These are phyloP conservation scores for Buathra laborator DNA, from an alignment of 2,888 invertebrate species.

Conservation along the genomic window DNA sequence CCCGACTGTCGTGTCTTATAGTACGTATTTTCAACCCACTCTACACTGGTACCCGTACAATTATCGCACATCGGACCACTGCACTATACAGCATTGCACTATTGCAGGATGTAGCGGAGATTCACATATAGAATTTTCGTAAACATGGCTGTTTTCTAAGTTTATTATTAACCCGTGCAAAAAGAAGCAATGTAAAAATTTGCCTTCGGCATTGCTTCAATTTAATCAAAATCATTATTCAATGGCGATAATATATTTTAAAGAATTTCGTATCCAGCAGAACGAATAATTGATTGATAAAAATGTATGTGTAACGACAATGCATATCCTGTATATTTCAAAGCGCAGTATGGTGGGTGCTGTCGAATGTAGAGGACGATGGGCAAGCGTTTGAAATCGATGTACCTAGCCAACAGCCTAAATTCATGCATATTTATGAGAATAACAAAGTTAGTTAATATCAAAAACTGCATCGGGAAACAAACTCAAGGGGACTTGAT, in stretches of 20 bases:
- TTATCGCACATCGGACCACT: not conserved
- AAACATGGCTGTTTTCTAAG: not conserved
- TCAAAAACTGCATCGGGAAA: slow-evolving; percentile 32
- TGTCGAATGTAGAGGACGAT: not conserved
- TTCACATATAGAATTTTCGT: not conserved
- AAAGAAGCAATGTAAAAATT: too few species aligned
- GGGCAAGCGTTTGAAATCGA: slow-evolving; percentile 1
- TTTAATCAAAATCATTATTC: too few species aligned
- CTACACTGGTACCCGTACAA: not conserved
- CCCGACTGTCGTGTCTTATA: slow-evolving; percentile 27
- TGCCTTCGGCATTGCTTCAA: too few species aligned
- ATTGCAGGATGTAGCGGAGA: too few species aligned
- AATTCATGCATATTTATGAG: slow-evolving; percentile 25
- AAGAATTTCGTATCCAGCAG: too few species aligned
- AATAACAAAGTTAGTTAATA: slow-evolving; percentile 33
- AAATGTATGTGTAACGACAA: not conserved
- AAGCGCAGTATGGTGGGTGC: not conserved
- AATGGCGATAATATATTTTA: too few species aligned
- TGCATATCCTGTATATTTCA: not conserved
- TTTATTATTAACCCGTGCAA: too few species aligned
- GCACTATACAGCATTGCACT: not conserved
- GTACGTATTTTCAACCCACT: not conserved
- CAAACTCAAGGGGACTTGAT: slow-evolving; percentile 31
- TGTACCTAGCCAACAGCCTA: not conserved
- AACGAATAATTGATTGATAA: not conserved